Evolutionary conservation across 2,113 vertebrate genomes (phyloP), one percentile per base, ranked within the genome.

Genomic region (Cichladusa arquata): DNA sequence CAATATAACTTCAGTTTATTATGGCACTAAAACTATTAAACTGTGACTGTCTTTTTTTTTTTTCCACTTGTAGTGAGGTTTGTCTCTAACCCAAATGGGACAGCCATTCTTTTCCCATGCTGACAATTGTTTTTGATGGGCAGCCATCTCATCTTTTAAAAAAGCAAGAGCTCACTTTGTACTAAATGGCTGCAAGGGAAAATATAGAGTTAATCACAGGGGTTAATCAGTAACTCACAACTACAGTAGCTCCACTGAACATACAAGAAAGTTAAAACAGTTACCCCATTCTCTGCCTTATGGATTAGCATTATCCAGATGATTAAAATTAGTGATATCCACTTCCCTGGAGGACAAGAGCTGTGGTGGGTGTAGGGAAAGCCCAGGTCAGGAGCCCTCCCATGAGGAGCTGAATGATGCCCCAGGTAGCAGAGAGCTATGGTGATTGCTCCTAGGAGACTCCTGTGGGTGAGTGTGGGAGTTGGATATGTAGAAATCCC

Each of bases 1-100:
- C 93, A 95, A 73, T 95, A 44, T 95, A 96, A 92, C 71, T 91
- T 67, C 7, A 72, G 80, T 97, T 97, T 96, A 96, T 94, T 94
- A 77, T 64, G 51, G 74, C 71, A 86, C 84, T 95, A 93, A 96
- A 93, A 67, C 93, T 88, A 84, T 84, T 90, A 62, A 85, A 92
- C 73, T 90, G 65, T 80, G 95, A 67, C 2, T 34, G 60, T 57
- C 24, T 38, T n/a, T 62, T 42, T 65, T 65, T 58, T 50, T 53
- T 66, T 56, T 56, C 48, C 56, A 70, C 25, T 95, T 85, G 29
- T 51, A 81, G 36, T 45, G 71, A 96, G 45, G 33, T 57, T 97
- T 67, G 65, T 81, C 47, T 94, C 51, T 58, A 53, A 80, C 38
- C 56, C 76, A 93, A 92, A 81, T 45, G 62, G 40, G 26, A 61